A percentile compares a stretch with the other conserved stretches of the same genome.
phyloP scores from a whole-genome alignment of 2,888 invertebrate genomes.

The Gastrophysa polygoni region DNA sequence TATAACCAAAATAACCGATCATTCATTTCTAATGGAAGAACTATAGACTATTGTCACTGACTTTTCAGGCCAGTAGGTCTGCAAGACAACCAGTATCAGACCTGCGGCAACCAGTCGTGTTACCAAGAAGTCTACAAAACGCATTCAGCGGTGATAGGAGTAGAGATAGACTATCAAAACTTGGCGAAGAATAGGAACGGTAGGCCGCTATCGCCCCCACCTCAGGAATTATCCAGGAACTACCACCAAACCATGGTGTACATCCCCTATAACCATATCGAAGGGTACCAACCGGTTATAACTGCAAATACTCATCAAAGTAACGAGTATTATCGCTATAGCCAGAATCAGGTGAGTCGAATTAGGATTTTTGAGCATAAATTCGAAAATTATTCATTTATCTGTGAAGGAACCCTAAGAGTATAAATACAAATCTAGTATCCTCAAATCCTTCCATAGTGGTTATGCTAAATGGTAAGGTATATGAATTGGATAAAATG shows the following conservation, averaged over 20 bases:
- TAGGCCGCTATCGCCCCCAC: slow-evolving; percentile 74
- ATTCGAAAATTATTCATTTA: too few relatives aligned
- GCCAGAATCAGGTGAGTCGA: slow-evolving; percentile 50
- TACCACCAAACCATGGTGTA: slow-evolving; percentile 73
- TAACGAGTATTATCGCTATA: slow-evolving; percentile 47
- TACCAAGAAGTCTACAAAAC: slow-evolving; percentile 42
- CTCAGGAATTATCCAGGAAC: slow-evolving; percentile 63
- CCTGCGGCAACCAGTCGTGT: slow-evolving; percentile 58
- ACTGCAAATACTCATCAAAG: slow-evolving; percentile 47
- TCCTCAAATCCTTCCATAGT: too few relatives aligned
- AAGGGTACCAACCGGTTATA: slow-evolving; percentile 43
- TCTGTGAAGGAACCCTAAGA: too few relatives aligned
- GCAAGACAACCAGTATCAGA: slow-evolving; percentile 52
- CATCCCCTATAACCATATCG: slow-evolving; percentile 68
- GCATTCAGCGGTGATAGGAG: slow-evolving; percentile 21
- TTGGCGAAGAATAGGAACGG: slow-evolving; percentile 56
- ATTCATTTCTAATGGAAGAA: too few relatives aligned
- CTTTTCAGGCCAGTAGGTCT: slow-evolving; percentile 46
- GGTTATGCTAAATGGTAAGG: too few relatives aligned
- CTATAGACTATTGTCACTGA: too few relatives aligned
- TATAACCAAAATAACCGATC: too few relatives aligned
- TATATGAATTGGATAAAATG: too few relatives aligned
- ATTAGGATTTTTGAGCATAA: background rate
- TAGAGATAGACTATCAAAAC: slow-evolving; percentile 51
- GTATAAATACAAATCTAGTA: too few relatives aligned